Evolutionary conservation across 2,888 invertebrate genomes (phyloP).

Genomic region (Sussaba pulchella): DNA sequence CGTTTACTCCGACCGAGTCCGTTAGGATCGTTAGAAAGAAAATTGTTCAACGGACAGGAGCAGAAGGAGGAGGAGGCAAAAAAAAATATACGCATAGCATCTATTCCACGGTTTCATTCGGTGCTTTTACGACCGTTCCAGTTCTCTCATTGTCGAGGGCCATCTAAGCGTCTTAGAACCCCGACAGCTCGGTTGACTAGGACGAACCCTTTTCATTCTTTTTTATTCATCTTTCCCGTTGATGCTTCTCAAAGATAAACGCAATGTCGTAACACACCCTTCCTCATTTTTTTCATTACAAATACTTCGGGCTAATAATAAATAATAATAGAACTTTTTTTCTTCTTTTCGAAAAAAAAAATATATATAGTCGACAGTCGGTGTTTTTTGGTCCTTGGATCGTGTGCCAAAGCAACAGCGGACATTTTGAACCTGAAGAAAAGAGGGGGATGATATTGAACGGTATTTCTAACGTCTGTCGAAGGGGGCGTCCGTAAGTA

Average conservation of each 20-base stretch:
- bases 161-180: constrained; percentile 10
- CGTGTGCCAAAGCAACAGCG: not conserved
- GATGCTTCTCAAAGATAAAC: not conserved
- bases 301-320: constrained; percentile 1
- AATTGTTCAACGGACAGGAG: constrained; percentile 60
- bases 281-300: constrained; percentile 1
- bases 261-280: constrained; percentile 15
- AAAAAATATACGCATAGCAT: constrained; percentile 75
- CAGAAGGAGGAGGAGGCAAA: constrained; percentile 75
- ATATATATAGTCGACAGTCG: not conserved
- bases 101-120: constrained; percentile 75
- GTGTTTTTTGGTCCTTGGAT: constrained; percentile 23
- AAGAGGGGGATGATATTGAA: constrained; percentile 40
- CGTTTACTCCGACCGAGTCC: constrained; percentile 11
- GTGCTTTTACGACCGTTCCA: constrained; percentile 64
- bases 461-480: constrained; percentile 56
- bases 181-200: not conserved
- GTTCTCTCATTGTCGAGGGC: constrained; percentile 26
- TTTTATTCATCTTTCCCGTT: constrained; percentile 21
- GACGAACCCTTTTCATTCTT: constrained; percentile 50
- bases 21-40: constrained; percentile 46
- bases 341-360: too few relatives aligned
- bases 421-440: constrained; percentile 31
- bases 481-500: constrained; percentile 31
- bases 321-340: too few relatives aligned